These are phyloP conservation scores for Orthonychiurus folsomi DNA, from an alignment of 2,888 invertebrate species.

Conservation along the genomic window DNA sequence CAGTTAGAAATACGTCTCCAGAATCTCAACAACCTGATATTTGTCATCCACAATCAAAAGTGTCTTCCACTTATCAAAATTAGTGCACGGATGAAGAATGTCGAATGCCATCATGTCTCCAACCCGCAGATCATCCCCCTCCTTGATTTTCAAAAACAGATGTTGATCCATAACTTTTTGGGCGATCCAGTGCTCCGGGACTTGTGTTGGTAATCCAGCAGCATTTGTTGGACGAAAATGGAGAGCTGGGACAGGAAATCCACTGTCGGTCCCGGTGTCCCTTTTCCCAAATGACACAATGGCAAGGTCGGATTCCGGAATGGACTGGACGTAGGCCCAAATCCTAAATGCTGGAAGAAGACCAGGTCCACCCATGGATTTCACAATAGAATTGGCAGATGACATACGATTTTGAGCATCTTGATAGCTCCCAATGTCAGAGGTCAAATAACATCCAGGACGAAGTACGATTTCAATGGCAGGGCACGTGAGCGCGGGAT, in stretches of 20 bases:
- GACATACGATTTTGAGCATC: conserved; percentile 21
- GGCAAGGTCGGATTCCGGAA: conserved; percentile 24
- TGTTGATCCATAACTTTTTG: conserved; percentile 37
- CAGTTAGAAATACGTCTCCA: conserved; percentile 27
- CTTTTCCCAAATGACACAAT: conserved; percentile 30
- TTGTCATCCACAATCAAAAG: conserved; percentile 22
- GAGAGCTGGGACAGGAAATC: conserved; percentile 25
- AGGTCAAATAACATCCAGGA: conserved; percentile 32
- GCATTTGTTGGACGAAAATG: conserved; percentile 19
- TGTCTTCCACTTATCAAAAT: conserved; percentile 30
- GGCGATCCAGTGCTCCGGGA: conserved; percentile 19
- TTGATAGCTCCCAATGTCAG: conserved; percentile 23
- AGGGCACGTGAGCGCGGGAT: not conserved
- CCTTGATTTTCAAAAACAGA: conserved; percentile 23
- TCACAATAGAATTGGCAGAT: conserved; percentile 11
- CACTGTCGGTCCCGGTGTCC: conserved; percentile 26
- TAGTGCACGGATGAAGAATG: conserved; percentile 33
- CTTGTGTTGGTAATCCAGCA: conserved; percentile 5
- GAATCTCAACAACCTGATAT: conserved; percentile 25
- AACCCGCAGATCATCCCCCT: conserved; percentile 21
- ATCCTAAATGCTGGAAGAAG: conserved; percentile 27
- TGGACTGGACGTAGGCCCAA: conserved; percentile 33
- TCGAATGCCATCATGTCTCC: conserved; percentile 33
- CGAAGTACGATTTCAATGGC: conserved; percentile 24
- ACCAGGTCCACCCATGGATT: conserved; percentile 9